phyloP scores from a whole-genome alignment of 2,888 invertebrate species.

The Sarcophaga rosellei region DNA sequence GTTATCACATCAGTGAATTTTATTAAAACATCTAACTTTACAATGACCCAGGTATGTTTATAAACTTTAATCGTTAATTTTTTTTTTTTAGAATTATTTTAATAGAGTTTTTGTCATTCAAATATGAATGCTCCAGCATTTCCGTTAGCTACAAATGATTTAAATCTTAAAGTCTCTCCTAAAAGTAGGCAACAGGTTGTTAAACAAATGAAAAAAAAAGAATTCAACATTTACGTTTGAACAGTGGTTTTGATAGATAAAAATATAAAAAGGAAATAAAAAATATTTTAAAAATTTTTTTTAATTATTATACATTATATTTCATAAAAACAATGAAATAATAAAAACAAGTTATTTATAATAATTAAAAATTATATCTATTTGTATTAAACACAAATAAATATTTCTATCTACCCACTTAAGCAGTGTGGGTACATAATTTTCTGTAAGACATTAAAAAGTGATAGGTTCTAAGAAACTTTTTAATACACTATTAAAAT shows the following conservation, averaged over 20 bases:
- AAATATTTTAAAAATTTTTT: background rate
- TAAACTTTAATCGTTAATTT: background rate
- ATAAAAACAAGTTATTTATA: background rate
- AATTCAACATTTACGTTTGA: background rate
- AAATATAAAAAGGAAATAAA: background rate
- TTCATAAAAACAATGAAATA: background rate
- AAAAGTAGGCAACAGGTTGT: constrained; percentile 63
- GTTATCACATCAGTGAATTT: no score
- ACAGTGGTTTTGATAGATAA: constrained; percentile 22
- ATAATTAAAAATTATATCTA: background rate
- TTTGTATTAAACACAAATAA: no score
- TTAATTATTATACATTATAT: no score
- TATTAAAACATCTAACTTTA: background rate
- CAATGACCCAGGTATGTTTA: constrained; percentile 57
- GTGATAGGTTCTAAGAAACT: no score
- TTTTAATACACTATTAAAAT: no score
- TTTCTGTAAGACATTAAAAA: no score
- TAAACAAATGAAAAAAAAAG: background rate
- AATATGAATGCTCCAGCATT: constrained; percentile 1
- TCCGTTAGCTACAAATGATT: constrained; percentile 23
- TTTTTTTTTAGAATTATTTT: no score
- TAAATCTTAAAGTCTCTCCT: constrained; percentile 3
- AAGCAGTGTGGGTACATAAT: no score
- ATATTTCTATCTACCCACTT: no score
- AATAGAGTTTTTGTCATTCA: no score